Percentiles rank a stretch among this genome's conserved stretches.
Evolutionary conservation across 2,113 vertebrate species (phyloP).

Genomic region (Silurus asotus): DNA sequence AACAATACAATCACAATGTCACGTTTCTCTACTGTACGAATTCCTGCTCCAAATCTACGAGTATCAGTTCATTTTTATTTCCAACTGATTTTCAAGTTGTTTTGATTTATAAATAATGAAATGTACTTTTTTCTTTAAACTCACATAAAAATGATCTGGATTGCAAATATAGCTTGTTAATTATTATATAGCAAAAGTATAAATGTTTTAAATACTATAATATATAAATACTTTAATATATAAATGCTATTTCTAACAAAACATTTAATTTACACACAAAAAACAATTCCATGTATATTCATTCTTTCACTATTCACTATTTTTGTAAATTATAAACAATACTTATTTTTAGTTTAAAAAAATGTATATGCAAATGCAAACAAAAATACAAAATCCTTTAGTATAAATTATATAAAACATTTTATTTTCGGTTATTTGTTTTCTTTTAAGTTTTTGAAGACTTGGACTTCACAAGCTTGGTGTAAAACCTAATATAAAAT

Average conservation of each 20-base stretch:
- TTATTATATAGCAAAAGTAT: not conserved
- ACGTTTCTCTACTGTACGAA: not conserved
- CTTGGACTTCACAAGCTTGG: not conserved
- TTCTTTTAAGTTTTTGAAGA: too few relatives aligned
- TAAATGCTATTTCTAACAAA: too few relatives aligned
- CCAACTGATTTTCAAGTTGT: not conserved
- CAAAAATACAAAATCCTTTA: not conserved
- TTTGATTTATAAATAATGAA: too few relatives aligned
- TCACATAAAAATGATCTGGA: not conserved
- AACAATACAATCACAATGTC: not conserved
- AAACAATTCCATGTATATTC: too few relatives aligned
- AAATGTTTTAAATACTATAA: not conserved
- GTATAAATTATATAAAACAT: not conserved
- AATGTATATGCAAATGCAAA: too few relatives aligned
- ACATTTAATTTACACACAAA: too few relatives aligned
- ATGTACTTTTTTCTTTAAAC: not conserved
- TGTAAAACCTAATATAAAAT: not conserved
- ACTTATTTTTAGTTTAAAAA: too few relatives aligned
- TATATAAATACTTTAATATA: too few relatives aligned
- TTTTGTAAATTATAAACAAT: too few relatives aligned
- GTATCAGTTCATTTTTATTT: not conserved
- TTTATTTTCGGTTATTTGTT: not conserved
- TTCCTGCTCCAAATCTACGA: not conserved
- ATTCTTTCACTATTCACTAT: rapidly evolving
- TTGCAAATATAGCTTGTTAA: not conserved